These are phyloP conservation scores for Crenuchus spilurus DNA, from an alignment of 2,797 vertebrate species.

Conservation along the genomic window DNA sequence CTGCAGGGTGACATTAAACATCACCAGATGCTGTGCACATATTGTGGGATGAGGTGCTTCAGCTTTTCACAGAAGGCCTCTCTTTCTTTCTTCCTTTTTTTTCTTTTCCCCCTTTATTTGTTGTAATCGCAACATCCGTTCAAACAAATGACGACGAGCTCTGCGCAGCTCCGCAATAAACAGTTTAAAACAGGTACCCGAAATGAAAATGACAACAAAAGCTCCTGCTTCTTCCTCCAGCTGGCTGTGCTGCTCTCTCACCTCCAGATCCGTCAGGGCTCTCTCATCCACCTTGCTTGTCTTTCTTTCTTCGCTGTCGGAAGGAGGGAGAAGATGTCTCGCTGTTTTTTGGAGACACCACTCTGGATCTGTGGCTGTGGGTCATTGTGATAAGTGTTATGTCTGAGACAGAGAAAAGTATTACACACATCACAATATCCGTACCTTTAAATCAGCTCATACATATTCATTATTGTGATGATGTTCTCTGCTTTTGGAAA, in stretches of 20 bases:
- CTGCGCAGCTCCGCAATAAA: conserved; percentile 48
- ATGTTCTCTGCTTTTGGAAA: neutral
- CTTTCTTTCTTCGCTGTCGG: neutral
- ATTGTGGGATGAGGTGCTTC: conserved; percentile 59
- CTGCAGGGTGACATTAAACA: conserved; percentile 68
- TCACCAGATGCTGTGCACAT: conserved; percentile 65
- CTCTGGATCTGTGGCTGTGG: neutral
- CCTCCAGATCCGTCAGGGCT: neutral
- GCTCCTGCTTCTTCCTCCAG: conserved; percentile 22
- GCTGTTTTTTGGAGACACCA: conserved; percentile 35
- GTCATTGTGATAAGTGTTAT: conserved; percentile 33
- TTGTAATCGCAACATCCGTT: conserved; percentile 63
- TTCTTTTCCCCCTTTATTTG: conserved; percentile 40
- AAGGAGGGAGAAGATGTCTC: conserved; percentile 10
- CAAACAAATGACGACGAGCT: conserved; percentile 62
- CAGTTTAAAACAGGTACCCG: conserved; percentile 55
- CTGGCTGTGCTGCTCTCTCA: conserved; percentile 16
- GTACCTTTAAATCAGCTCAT: neutral
- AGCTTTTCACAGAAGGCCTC: conserved; percentile 60
- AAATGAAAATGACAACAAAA: conserved; percentile 42
- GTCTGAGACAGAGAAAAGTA: neutral
- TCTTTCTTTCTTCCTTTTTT: conserved; percentile 28
- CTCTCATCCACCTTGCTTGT: neutral
- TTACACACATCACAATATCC: neutral
- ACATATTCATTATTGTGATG: neutral